Evolutionary conservation across 2,888 invertebrate species (phyloP).

Genomic region (Arge pagana): DNA sequence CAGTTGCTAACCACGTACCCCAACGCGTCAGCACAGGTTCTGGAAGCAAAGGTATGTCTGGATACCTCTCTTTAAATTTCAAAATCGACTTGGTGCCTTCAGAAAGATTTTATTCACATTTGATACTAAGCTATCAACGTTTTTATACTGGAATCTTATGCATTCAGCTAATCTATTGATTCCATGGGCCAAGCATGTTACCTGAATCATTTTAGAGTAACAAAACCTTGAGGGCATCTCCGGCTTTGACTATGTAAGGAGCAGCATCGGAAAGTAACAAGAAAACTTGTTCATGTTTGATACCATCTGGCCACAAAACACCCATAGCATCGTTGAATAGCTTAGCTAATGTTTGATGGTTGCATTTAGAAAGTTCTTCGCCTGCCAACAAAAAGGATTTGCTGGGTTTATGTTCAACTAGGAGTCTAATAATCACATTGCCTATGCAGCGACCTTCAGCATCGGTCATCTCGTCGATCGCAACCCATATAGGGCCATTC

Average conservation of each 20-base stretch:
- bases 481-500: too few species aligned
- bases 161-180: slow-evolving; percentile 38
- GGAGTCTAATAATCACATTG: too few species aligned
- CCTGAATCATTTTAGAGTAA: slow-evolving; percentile 39
- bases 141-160: slow-evolving; percentile 29
- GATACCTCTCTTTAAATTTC: slow-evolving; percentile 29
- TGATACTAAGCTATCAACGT: slow-evolving; percentile 35
- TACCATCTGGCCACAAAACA: slow-evolving; percentile 10
- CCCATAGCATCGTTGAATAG: slow-evolving; percentile 12
- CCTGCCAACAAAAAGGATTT: too few species aligned
- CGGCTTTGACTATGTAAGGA: slow-evolving; percentile 38
- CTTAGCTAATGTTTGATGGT: not conserved
- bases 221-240: slow-evolving; percentile 33
- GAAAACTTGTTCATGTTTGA: slow-evolving; percentile 17
- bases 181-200: slow-evolving; percentile 42
- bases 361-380: not conserved
- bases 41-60: slow-evolving; percentile 34
- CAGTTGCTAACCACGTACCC: slow-evolving; percentile 37
- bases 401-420: too few species aligned
- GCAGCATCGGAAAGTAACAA: slow-evolving; percentile 35
- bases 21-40: slow-evolving; percentile 37
- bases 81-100: slow-evolving; percentile 36
- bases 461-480: too few species aligned
- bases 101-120: slow-evolving; percentile 40
- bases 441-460: too few species aligned